Base-by-base conservation (phyloP, 2,797 vertebrate species). In the Lithobates pipiens region DNA sequence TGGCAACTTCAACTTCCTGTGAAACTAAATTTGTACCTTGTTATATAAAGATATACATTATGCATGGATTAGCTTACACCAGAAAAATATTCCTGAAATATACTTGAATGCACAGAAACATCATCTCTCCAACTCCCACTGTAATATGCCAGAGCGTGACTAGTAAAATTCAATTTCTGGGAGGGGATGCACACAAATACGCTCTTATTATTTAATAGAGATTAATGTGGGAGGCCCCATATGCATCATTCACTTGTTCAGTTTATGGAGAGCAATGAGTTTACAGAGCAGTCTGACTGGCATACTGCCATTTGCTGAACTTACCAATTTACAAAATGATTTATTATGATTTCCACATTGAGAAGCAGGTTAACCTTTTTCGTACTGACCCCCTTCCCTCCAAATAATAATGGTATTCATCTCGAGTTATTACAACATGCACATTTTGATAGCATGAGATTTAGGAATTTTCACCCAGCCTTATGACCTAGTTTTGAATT, bases 151-250 rank as follows among this genome's bases (percentile, higher is more conserved):
- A 68, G 80, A 87, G 80, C 85, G 76, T 87, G 85, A 87, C 72
- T 87, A 75, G 76, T 83, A 82, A 87, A 87, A 83, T 72, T 83
- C 68, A 78, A 32, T 79, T 76, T 65, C 70, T 87, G 85, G 81
- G 76, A 83, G 34, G 69, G 80, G 29, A 44, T 50, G 71, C 61
- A 57, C 27, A 10, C 29, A 68, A 57, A 86, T 77, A 73, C 10
- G 8, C 65, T 83, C 80, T 69, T 63, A 79, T 82, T 36, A 83
- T 74, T 34, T 18, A 83, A 71, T 67, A 76, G 80, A 87, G 85
- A 87, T 87, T 87, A 76, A 78, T 73, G 85, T 87, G 77, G 85
- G 85, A 79, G 81, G 80, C 76, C 74, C 85, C 80, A 87, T 87
- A 87, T 87, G 85, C 67, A 79, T 83, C 70, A 83, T 54, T 80